A percentile compares a stretch with the other conserved stretches of the same genome.
Evolutionary conservation across 1,140 invertebrate species (phyloP).

Genomic region (Lerema accius): DNA sequence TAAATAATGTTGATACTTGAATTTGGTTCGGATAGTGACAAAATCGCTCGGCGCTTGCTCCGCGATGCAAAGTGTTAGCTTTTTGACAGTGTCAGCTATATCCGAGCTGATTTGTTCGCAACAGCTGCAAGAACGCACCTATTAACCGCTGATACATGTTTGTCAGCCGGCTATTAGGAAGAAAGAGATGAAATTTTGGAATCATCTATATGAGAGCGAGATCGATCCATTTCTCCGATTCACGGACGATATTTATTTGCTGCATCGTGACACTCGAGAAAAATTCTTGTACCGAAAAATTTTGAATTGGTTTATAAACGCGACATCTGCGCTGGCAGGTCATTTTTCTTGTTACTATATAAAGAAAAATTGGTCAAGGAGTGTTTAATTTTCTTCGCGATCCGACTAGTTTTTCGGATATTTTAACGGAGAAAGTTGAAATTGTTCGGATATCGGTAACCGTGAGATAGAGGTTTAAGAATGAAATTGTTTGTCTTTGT

Average conservation of each 20-base stretch:
- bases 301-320: slow-evolving; percentile 69
- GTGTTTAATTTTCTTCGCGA: slow-evolving; percentile 36
- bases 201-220: slow-evolving; percentile 71
- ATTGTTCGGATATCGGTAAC: neutral
- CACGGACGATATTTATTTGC: slow-evolving; percentile 75
- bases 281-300: slow-evolving; percentile 73
- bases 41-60: slow-evolving; percentile 46
- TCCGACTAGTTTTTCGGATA: slow-evolving; percentile 7
- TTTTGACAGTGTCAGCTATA: slow-evolving; percentile 80
- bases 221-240: slow-evolving; percentile 75
- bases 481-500: slow-evolving; percentile 16
- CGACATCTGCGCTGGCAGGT: slow-evolving; percentile 61
- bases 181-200: slow-evolving; percentile 73
- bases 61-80: slow-evolving; percentile 54
- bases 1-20: neutral
- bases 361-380: slow-evolving; percentile 73
- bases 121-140: slow-evolving; percentile 79
- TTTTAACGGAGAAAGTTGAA: neutral
- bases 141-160: slow-evolving; percentile 82
- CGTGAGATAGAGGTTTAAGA: neutral
- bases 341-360: slow-evolving; percentile 72
- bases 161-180: slow-evolving; percentile 80
- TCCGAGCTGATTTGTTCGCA: slow-evolving; percentile 80
- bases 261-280: slow-evolving; percentile 74
- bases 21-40: slow-evolving; percentile 1